Percentiles rank a stretch among this genome's conserved stretches.
phyloP scores from a whole-genome alignment of 2,797 vertebrate species.

The Intellagama lesueurii region DNA sequence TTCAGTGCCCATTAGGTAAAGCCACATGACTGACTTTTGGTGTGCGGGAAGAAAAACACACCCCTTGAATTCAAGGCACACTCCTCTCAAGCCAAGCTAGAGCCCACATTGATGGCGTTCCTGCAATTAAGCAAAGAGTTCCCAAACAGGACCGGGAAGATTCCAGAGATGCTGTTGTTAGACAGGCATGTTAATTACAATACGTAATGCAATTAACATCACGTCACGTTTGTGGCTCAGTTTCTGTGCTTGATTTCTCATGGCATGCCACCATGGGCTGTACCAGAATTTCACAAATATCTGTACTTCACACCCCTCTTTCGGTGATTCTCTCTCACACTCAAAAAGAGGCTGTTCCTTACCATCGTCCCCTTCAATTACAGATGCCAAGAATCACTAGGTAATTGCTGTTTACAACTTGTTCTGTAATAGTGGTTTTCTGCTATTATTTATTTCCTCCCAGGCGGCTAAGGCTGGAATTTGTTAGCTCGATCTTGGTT shows the following conservation, averaged over 20 bases:
- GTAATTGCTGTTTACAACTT: neutral
- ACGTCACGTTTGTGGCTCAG: neutral
- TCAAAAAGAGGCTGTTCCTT: neutral
- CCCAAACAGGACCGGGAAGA: neutral
- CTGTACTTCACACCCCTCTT: neutral
- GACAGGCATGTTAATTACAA: neutral
- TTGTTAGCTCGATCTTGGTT: neutral
- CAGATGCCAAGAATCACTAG: neutral
- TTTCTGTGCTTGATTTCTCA: neutral
- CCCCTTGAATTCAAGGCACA: neutral
- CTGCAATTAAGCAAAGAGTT: neutral
- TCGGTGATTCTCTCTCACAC: neutral
- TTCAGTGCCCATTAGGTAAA: neutral
- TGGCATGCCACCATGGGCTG: neutral
- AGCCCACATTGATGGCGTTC: neutral
- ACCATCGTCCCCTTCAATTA: neutral
- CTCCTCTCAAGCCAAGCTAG: neutral
- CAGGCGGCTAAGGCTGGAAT: neutral
- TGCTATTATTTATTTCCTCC: neutral
- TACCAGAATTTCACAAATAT: neutral
- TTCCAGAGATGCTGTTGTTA: neutral
- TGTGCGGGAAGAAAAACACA: neutral
- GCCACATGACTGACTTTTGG: neutral
- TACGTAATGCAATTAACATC: neutral
- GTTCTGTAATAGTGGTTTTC: neutral